These are phyloP conservation scores for Hyperoplus immaculatus DNA, from an alignment of 2,797 vertebrate species.

Conservation along the genomic window DNA sequence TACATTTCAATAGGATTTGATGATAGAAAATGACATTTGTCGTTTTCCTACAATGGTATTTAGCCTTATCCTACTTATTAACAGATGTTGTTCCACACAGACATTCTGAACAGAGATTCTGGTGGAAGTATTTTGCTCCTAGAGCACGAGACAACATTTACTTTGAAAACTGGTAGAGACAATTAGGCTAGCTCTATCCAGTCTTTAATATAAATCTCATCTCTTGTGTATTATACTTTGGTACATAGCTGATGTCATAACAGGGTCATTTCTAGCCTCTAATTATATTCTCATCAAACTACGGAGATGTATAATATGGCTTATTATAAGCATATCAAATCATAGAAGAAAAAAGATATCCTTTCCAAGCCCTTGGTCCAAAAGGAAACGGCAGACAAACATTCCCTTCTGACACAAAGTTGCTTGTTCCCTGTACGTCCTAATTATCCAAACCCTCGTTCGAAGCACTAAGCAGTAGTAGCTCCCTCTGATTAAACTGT, in stretches of 20 bases:
- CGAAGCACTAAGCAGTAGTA: conserved; percentile 44
- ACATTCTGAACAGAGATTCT: neutral
- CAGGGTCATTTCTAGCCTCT: too few species aligned
- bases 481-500: conserved; percentile 76
- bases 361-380: neutral
- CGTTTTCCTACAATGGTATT: neutral
- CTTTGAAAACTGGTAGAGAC: too few species aligned
- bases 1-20: neutral
- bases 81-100: neutral
- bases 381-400: conserved; percentile 7
- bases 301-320: neutral
- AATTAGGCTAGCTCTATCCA: too few species aligned
- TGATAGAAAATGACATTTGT: neutral
- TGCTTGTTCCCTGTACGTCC: conserved; percentile 35
- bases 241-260: too few species aligned
- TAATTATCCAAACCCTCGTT: conserved; percentile 62
- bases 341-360: neutral
- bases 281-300: neutral
- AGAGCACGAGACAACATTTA: neutral
- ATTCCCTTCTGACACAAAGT: conserved; percentile 21
- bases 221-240: too few species aligned
- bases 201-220: too few species aligned
- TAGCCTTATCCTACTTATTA: neutral
- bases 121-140: neutral
- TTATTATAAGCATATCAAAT: neutral